Conservation (phyloP, 2,797 vertebrate genomes). For the Oreochromis mossambicus region DNA sequence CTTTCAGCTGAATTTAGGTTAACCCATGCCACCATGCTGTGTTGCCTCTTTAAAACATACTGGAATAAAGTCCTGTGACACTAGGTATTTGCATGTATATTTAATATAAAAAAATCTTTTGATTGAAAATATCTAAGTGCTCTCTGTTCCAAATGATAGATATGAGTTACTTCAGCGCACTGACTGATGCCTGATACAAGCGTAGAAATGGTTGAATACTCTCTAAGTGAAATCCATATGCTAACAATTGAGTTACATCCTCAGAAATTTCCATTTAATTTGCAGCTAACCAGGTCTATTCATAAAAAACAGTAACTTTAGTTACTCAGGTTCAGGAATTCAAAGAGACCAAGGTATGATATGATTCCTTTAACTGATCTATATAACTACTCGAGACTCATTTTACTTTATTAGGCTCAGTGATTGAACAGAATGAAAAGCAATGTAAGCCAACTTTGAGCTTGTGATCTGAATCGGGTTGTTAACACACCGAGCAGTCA, state of each 20-base stretch:
- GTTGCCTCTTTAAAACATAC: not conserved
- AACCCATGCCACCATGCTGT: accelerated
- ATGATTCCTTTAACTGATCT: slow-evolving; percentile 18
- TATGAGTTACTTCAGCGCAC: not conserved
- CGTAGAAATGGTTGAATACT: not conserved
- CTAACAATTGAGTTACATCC: not conserved
- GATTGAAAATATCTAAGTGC: not conserved
- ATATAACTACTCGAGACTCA: slow-evolving; percentile 56
- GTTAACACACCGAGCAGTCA: slow-evolving; percentile 12
- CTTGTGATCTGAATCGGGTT: slow-evolving; percentile 28
- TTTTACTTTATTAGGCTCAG: slow-evolving; percentile 53
- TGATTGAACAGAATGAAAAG: slow-evolving; percentile 55
- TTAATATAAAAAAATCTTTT: not conserved
- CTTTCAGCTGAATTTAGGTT: not conserved
- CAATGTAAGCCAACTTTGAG: slow-evolving; percentile 16
- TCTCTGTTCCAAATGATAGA: not conserved
- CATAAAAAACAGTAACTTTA: not conserved
- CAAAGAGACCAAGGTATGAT: slow-evolving; percentile 34
- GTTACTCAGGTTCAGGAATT: not conserved
- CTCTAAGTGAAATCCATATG: not conserved
- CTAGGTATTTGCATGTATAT: not conserved
- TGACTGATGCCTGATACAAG: not conserved
- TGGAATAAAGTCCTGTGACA: not conserved
- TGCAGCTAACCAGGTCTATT: not conserved
- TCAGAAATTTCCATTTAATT: not conserved